A percentile compares a stretch with the other conserved stretches of the same genome.
phyloP scores from a whole-genome alignment of 2,888 invertebrate species.

The Heliconius ethilla region DNA sequence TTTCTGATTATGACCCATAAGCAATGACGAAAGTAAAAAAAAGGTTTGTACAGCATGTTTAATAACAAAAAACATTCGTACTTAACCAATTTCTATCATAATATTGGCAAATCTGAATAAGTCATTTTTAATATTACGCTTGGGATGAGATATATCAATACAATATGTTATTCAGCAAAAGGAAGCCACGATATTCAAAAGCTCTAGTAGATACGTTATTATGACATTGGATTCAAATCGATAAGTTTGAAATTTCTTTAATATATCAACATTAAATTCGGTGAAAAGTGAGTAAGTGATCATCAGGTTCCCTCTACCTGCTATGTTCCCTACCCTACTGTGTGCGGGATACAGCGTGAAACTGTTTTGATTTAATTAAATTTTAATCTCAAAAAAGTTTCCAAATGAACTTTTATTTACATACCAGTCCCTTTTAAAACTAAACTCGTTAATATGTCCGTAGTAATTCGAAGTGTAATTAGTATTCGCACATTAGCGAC shows the following conservation, averaged over 20 bases:
- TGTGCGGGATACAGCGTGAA: neutral
- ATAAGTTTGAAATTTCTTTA: neutral
- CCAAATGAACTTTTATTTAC: neutral
- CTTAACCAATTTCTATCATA: neutral
- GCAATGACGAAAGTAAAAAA: neutral
- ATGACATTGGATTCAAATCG: neutral
- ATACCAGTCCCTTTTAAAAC: constrained; percentile 32
- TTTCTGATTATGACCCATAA: too few species aligned
- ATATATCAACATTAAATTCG: neutral
- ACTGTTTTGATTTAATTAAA: too few species aligned
- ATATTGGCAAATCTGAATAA: constrained; percentile 15
- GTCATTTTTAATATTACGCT: constrained; percentile 14
- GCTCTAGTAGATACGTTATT: neutral
- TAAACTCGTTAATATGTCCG: constrained; percentile 36
- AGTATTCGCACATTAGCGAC: constrained; percentile 40
- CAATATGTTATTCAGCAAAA: constrained; percentile 7
- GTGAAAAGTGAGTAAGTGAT: too few species aligned
- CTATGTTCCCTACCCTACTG: neutral
- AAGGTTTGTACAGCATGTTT: neutral
- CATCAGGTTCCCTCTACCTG: too few species aligned
- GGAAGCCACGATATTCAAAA: constrained; percentile 6
- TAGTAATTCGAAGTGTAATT: constrained; percentile 41
- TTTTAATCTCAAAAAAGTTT: too few species aligned
- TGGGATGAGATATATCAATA: constrained; percentile 2
- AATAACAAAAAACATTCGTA: neutral